These are phyloP conservation scores for Conus ventricosus DNA, from an alignment of 1,140 invertebrate species.

Conservation along the genomic window DNA sequence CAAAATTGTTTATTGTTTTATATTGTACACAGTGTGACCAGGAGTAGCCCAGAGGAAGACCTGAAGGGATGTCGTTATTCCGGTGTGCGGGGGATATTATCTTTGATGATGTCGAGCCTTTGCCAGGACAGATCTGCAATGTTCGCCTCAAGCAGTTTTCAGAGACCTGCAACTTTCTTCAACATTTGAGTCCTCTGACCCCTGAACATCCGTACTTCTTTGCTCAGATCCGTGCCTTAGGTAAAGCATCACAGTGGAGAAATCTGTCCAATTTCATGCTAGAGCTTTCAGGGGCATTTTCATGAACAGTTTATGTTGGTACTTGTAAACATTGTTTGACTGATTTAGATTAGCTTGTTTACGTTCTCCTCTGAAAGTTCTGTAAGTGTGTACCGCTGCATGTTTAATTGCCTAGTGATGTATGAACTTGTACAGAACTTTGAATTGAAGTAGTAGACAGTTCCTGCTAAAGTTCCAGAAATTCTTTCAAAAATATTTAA, in stretches of 20 bases:
- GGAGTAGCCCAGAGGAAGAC: not conserved
- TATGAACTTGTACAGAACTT: too few species aligned
- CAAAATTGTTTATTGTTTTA: not conserved
- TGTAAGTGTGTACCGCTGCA: too few species aligned
- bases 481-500: too few species aligned
- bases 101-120: slow-evolving; percentile 63
- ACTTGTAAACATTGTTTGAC: not conserved
- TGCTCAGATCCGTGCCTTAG: slow-evolving; percentile 66
- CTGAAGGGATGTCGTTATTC: slow-evolving; percentile 53
- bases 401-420: too few species aligned
- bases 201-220: slow-evolving; percentile 70
- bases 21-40: not conserved
- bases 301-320: too few species aligned
- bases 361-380: too few species aligned
- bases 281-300: too few species aligned
- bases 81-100: slow-evolving; percentile 70
- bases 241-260: slow-evolving; percentile 47
- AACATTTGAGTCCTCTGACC: slow-evolving; percentile 66
- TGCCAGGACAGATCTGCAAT: slow-evolving; percentile 63
- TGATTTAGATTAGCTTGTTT: not conserved
- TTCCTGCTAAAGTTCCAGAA: too few species aligned
- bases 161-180: slow-evolving; percentile 70
- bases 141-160: slow-evolving; percentile 68
- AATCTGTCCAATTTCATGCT: too few species aligned
- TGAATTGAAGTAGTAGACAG: too few species aligned